These are phyloP conservation scores for Hemibagrus guttatus DNA, from an alignment of 2,797 vertebrate genomes.

Conservation along the genomic window DNA sequence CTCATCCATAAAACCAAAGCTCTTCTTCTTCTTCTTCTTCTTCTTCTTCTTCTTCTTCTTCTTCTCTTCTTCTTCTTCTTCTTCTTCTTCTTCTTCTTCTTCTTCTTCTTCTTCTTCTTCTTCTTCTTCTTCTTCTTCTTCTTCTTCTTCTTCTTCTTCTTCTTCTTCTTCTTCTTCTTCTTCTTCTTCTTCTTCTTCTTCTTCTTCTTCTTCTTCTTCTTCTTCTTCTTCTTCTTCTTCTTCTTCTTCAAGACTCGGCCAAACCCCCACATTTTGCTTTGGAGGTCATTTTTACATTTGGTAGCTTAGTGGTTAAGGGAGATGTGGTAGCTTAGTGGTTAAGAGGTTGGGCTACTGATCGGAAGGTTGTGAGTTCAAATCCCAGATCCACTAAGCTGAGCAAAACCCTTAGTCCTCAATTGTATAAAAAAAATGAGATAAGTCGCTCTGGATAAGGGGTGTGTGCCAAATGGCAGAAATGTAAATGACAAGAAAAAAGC, in stretches of 20 bases:
- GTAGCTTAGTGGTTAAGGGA: too few relatives aligned
- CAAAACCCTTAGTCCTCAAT: too few relatives aligned
- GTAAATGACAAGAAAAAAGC: too few relatives aligned
- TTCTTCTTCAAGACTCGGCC: neutral
- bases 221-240: neutral
- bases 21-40: neutral
- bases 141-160: neutral
- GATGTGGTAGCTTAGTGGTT: too few relatives aligned
- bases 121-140: neutral
- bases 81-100: neutral
- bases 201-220: neutral
- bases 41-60: neutral
- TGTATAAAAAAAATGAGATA: too few relatives aligned
- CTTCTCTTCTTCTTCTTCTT: neutral
- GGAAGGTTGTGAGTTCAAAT: too few relatives aligned
- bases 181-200: neutral
- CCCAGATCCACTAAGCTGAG: too few relatives aligned
- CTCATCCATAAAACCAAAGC: too few relatives aligned
- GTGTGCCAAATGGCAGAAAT: too few relatives aligned
- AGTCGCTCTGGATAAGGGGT: too few relatives aligned
- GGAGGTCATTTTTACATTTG: constrained; percentile 9
- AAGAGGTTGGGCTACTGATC: too few relatives aligned
- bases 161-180: neutral
- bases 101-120: neutral
- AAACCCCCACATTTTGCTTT: neutral